Conservation (phyloP, 2,113 vertebrate genomes). For the Mobula hypostoma region DNA sequence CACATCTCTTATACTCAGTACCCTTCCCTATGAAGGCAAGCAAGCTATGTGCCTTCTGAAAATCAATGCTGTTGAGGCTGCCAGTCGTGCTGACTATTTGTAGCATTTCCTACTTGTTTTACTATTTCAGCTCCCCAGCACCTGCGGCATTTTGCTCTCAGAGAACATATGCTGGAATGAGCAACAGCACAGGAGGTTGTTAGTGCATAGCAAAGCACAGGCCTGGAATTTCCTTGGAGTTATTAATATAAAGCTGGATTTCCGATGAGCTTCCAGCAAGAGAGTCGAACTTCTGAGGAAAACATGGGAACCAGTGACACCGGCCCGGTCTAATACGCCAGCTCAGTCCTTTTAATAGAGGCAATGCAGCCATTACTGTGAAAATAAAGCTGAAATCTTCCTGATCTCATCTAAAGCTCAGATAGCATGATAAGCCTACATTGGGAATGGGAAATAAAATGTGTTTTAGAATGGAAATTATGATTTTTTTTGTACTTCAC, state of each 20-base stretch:
- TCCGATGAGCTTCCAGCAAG: not conserved
- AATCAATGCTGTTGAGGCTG: too few relatives aligned
- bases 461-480: not conserved
- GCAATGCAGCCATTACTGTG: not conserved
- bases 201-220: not conserved
- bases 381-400: not conserved
- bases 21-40: too few relatives aligned
- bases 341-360: not conserved
- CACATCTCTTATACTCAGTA: too few relatives aligned
- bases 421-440: not conserved
- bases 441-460: not conserved
- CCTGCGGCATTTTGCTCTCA: too few relatives aligned
- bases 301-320: not conserved
- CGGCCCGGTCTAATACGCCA: not conserved
- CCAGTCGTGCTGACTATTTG: too few relatives aligned
- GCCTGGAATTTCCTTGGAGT: not conserved
- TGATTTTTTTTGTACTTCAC: not conserved
- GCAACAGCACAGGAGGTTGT: not conserved
- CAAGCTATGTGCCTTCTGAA: too few relatives aligned
- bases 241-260: not conserved
- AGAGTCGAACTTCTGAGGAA: not conserved
- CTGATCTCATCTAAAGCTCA: not conserved
- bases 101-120: too few relatives aligned
- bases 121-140: too few relatives aligned
- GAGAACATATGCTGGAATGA: not conserved